Base-by-base conservation (phyloP, 2,797 vertebrate genomes). In the Ciconia nigra region DNA sequence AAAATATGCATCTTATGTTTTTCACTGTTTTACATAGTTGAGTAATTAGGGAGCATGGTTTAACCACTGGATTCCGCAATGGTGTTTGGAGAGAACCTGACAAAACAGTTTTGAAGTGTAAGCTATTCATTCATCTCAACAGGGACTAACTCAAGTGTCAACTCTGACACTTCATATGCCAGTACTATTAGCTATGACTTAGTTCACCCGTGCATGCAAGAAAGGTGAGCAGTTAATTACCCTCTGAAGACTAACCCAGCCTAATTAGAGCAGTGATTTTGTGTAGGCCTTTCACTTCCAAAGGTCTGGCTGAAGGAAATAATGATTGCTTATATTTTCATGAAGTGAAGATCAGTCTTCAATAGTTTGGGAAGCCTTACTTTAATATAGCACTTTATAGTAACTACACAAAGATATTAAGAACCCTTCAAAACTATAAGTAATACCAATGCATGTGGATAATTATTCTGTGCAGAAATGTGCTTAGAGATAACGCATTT, bases 1-100 rank as follows among this genome's bases (percentile, higher is more conserved):
- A 90, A 97, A 97, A 95, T 35, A 87, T 12, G 39, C 72, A 72
- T 67, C 62, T 76, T 74, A 31, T 16, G 55, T 55, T 97, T 79
- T 95, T 57, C 81, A 81, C 31, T 87, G 46, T 44, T 83, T 91
- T 94, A 84, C 81, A 55, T 9, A 76, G 51, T 65, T 58, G 63
- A 71, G 39, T 55, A 96, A 96, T 88, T 84, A 94, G 46, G 58
- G 54, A 87, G 26, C 6, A 20, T 6, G 24, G 54, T 39, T 92
- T 67, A 89, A 96, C 69, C 39, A 76, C 74, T 74, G 51, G 46
- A 85, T 96, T 89, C 73, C 57, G 62, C 51, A 81, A 46, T 3
- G 8, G 31, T 57, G 61, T 84, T 73, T 57, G 37, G 55, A 87
- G 26, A 85, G n/a, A 85, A 54, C 39, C 28, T 47, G 81, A 61